Evolutionary conservation across 2,797 vertebrate species (phyloP).

Genomic region (Tiaroga cobitis): DNA sequence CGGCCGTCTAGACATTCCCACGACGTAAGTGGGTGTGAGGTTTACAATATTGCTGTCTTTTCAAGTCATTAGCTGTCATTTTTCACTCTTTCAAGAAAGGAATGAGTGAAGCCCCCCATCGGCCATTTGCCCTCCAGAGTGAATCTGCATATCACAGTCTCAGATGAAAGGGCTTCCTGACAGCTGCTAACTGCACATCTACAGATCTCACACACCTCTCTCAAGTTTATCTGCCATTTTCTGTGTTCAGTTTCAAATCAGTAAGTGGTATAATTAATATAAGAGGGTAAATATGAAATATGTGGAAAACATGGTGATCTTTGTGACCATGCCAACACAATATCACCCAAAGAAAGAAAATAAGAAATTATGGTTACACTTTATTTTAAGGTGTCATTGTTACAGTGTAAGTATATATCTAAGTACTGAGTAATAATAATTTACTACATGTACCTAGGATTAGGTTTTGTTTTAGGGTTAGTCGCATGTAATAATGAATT

Average conservation of each 20-base stretch:
- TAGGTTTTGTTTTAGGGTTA: too few relatives aligned
- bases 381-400: too few relatives aligned
- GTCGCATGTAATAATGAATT: too few relatives aligned
- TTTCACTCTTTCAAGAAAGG: constrained; percentile 28
- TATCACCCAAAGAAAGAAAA: too few relatives aligned
- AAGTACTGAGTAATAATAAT: too few relatives aligned
- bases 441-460: too few relatives aligned
- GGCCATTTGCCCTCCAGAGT: constrained; percentile 8
- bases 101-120: neutral
- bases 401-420: too few relatives aligned
- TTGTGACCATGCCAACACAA: too few relatives aligned
- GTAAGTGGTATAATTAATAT: neutral
- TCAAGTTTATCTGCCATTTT: neutral
- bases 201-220: neutral
- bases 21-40: neutral
- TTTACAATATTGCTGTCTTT: constrained; percentile 28
- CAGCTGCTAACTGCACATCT: neutral
- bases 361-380: too few relatives aligned
- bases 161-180: constrained; percentile 24
- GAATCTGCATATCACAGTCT: constrained; percentile 25
- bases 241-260: neutral
- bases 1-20: constrained; percentile 20
- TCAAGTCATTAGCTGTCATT: constrained; percentile 29
- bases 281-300: neutral
- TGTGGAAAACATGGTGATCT: too few relatives aligned